These are phyloP conservation scores for Mesocentrotus franciscanus DNA, from an alignment of 53 echinoderm and acorn worm species.

Conservation along the genomic window DNA sequence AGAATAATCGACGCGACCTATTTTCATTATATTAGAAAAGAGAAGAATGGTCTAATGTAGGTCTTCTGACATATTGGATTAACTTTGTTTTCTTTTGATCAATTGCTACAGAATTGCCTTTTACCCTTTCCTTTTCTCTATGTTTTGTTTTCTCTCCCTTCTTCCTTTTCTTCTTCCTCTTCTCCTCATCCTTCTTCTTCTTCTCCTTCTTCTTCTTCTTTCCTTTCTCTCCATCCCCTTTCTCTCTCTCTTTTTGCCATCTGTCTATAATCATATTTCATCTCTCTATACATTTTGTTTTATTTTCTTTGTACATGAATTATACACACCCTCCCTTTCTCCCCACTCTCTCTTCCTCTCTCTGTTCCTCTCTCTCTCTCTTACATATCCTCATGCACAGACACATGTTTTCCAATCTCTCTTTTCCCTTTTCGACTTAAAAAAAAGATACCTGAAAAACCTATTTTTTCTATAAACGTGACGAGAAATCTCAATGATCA, in stretches of 20 bases:
- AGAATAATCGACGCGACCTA: slow-evolving; percentile 47
- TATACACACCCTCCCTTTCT: slow-evolving; percentile 14
- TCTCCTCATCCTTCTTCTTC: background rate
- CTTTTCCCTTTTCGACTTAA: background rate
- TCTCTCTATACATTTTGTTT: background rate
- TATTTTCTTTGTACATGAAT: background rate
- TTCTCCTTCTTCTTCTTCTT: background rate
- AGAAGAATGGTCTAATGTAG: slow-evolving; percentile 5
- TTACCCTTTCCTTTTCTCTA: background rate
- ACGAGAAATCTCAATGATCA: too few relatives aligned
- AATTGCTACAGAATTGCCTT: background rate
- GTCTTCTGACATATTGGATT: background rate
- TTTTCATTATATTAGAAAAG: background rate
- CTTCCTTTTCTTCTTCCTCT: background rate
- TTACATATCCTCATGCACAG: background rate
- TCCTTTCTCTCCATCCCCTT: background rate
- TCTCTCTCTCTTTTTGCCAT: background rate
- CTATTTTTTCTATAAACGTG: too few relatives aligned
- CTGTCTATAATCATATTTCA: background rate
- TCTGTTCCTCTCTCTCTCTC: background rate
- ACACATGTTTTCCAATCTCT: background rate
- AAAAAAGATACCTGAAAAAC: too few relatives aligned
- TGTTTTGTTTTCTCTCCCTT: background rate
- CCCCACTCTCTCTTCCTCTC: background rate
- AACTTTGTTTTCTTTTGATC: background rate